Evolutionary conservation across 2,113 vertebrate genomes (phyloP).

Genomic region (Sitta europaea): DNA sequence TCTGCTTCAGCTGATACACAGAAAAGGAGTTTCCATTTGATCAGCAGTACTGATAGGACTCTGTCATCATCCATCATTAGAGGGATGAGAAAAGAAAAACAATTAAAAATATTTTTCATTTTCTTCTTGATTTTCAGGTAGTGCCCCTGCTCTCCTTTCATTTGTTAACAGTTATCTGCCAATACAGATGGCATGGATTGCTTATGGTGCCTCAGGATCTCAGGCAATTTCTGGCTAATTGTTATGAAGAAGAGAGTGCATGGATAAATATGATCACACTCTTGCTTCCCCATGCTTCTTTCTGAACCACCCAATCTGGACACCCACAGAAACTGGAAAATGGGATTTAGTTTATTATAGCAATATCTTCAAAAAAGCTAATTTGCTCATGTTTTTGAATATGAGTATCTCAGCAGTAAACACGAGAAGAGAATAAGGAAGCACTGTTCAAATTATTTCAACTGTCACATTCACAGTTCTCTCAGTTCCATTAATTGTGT

Average conservation of each 20-base stretch:
- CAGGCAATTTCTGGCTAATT: neutral
- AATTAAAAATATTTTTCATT: neutral
- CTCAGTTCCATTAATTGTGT: neutral
- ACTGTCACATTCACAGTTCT: neutral
- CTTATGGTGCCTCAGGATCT: neutral
- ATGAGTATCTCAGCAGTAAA: neutral
- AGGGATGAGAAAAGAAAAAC: neutral
- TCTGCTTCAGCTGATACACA: neutral
- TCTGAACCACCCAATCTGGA: neutral
- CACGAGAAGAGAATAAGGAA: neutral
- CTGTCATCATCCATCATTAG: neutral
- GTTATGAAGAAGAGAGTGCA: neutral
- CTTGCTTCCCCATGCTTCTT: neutral
- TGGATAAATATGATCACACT: neutral
- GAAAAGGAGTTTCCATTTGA: neutral
- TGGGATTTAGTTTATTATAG: neutral
- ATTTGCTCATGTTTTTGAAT: neutral
- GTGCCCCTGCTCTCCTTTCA: neutral
- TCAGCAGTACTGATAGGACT: neutral
- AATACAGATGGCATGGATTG: neutral
- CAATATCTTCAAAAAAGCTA: neutral
- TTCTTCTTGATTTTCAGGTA: neutral
- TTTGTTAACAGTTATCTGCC: neutral
- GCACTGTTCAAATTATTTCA: neutral
- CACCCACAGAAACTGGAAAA: neutral